phyloP scores from a whole-genome alignment of 1,140 invertebrate species.

The Rhopalosiphum padi region DNA sequence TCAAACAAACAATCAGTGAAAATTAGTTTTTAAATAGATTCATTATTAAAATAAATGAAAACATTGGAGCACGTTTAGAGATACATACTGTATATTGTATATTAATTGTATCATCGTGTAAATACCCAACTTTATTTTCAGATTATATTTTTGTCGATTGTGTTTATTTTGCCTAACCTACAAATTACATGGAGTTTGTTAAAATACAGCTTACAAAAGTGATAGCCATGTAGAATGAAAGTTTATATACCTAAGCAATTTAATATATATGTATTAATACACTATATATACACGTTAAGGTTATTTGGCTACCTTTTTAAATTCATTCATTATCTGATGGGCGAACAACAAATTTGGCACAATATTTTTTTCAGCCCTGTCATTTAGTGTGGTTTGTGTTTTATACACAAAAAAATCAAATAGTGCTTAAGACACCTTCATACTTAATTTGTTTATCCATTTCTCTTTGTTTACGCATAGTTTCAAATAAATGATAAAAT shows the following conservation, averaged over 20 bases:
- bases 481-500: background rate
- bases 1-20: no score
- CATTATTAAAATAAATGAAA: background rate
- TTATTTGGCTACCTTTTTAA: background rate
- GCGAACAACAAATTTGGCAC: slow-evolving; percentile 17
- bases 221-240: background rate
- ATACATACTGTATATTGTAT: background rate
- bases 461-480: background rate
- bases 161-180: background rate
- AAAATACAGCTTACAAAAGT: background rate
- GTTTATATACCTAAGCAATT: background rate
- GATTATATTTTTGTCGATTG: background rate
- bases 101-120: background rate
- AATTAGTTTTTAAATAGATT: background rate
- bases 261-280: background rate
- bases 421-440: background rate
- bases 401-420: background rate
- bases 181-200: background rate
- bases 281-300: background rate
- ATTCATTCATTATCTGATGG: slow-evolving; percentile 17
- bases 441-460: background rate
- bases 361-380: background rate
- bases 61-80: background rate
- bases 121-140: background rate
- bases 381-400: background rate